A percentile compares a stretch with the other conserved stretches of the same genome.
phyloP scores from a whole-genome alignment of 2,797 vertebrate species.

The Coregonus suidteri region DNA sequence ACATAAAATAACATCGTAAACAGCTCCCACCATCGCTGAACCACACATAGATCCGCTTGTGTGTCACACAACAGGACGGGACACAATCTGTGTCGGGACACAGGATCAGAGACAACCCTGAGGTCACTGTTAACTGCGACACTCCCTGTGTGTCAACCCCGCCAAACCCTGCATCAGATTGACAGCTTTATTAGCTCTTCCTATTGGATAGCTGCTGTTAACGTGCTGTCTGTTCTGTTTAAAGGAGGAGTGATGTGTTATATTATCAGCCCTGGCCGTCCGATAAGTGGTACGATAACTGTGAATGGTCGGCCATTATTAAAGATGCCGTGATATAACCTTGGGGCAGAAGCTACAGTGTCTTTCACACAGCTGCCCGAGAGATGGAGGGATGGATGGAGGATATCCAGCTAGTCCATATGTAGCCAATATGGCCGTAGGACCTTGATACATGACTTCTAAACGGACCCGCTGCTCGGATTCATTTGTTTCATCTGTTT shows the following conservation, averaged over 20 bases:
- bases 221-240: slow-evolving; percentile 26
- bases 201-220: slow-evolving; percentile 22
- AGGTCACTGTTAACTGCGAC: background rate
- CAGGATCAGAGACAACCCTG: background rate
- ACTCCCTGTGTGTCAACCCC: slow-evolving; percentile 10
- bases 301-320: slow-evolving; percentile 46
- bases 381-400: background rate
- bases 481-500: slow-evolving; percentile 33
- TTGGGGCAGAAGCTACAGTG: slow-evolving; percentile 17
- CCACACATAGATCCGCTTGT: slow-evolving; percentile 26
- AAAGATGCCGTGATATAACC: slow-evolving; percentile 41
- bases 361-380: slow-evolving; percentile 15
- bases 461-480: slow-evolving; percentile 25
- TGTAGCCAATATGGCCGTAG: slow-evolving; percentile 25
- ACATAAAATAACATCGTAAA: background rate
- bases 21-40: slow-evolving; percentile 14
- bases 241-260: slow-evolving; percentile 33
- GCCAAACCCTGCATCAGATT: slow-evolving; percentile 8
- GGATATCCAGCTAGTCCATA: slow-evolving; percentile 15
- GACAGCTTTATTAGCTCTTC: slow-evolving; percentile 50
- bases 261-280: slow-evolving; percentile 13
- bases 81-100: slow-evolving; percentile 20
- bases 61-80: background rate
- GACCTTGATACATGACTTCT: slow-evolving; percentile 27
- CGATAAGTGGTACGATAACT: slow-evolving; percentile 33